Evolutionary conservation across 2,797 vertebrate species (phyloP).

Genomic region (Phoeniculus purpureus): DNA sequence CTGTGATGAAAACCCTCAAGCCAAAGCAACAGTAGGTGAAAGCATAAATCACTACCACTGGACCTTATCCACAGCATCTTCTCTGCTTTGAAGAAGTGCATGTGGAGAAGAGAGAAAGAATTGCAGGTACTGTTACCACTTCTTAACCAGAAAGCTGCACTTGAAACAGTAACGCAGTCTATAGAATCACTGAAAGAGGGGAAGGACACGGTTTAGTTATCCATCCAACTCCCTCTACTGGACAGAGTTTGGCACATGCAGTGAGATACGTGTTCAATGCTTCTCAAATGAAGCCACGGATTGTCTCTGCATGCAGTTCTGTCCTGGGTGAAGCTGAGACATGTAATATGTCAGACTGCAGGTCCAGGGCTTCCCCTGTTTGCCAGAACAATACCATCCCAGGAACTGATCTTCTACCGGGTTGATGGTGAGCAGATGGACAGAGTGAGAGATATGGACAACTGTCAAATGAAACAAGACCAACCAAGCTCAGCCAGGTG

Average conservation of each 20-base stretch:
- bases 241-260: not conserved
- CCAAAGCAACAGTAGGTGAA: not conserved
- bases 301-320: not conserved
- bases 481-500: not conserved
- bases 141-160: not conserved
- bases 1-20: not conserved
- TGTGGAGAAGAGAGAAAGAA: not conserved
- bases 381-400: not conserved
- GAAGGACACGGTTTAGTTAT: not conserved
- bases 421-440: not conserved
- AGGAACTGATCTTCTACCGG: not conserved
- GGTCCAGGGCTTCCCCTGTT: not conserved
- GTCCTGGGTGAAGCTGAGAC: not conserved
- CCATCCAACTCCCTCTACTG: conserved; percentile 53
- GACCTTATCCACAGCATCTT: not conserved
- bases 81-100: not conserved
- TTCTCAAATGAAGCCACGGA: not conserved
- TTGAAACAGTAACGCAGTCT: not conserved
- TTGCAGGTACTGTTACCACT: not conserved
- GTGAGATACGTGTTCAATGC: not conserved
- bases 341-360: not conserved
- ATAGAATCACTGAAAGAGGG: not conserved
- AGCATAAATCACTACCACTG: not conserved
- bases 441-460: not conserved
- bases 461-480: not conserved